phyloP scores from a whole-genome alignment of 2,113 vertebrate species.

The Toxotes chatareus region DNA sequence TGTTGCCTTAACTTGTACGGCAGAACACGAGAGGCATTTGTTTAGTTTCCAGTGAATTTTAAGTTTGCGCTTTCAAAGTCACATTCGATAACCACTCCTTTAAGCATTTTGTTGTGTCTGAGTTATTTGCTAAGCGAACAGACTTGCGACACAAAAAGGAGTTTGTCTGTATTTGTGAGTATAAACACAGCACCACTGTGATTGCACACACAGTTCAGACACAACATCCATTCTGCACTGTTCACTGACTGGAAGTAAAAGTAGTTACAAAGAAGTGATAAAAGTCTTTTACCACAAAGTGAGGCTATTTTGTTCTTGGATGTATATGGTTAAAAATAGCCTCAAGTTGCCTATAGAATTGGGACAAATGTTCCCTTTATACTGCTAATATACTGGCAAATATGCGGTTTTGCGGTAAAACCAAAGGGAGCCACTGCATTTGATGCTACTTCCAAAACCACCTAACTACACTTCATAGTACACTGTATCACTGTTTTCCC shows the following conservation, averaged over 20 bases:
- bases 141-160: conserved; percentile 44
- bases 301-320: conserved; percentile 16
- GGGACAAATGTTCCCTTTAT: conserved; percentile 33
- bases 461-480: conserved; percentile 41
- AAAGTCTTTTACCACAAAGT: conserved; percentile 32
- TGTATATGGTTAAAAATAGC: conserved; percentile 29
- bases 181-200: conserved; percentile 41
- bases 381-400: conserved; percentile 44
- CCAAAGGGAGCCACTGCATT: conserved; percentile 39
- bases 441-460: conserved; percentile 52
- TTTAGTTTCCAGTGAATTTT: conserved; percentile 20
- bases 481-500: conserved; percentile 46
- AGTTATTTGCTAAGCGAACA: conserved; percentile 23
- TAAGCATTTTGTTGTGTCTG: conserved; percentile 3
- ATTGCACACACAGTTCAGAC: conserved; percentile 5
- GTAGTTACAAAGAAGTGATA: conserved; percentile 31
- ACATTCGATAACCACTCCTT: conserved; percentile 7
- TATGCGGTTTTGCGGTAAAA: conserved; percentile 68
- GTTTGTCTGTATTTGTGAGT: conserved; percentile 47
- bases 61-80: neutral
- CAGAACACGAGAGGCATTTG: conserved; percentile 20
- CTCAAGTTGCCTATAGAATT: conserved; percentile 24
- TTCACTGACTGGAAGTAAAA: conserved; percentile 26
- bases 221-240: conserved; percentile 17
- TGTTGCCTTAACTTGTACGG: neutral